Evolutionary conservation across 2,888 invertebrate genomes (phyloP).

Genomic region (Gasteruption jaculator): DNA sequence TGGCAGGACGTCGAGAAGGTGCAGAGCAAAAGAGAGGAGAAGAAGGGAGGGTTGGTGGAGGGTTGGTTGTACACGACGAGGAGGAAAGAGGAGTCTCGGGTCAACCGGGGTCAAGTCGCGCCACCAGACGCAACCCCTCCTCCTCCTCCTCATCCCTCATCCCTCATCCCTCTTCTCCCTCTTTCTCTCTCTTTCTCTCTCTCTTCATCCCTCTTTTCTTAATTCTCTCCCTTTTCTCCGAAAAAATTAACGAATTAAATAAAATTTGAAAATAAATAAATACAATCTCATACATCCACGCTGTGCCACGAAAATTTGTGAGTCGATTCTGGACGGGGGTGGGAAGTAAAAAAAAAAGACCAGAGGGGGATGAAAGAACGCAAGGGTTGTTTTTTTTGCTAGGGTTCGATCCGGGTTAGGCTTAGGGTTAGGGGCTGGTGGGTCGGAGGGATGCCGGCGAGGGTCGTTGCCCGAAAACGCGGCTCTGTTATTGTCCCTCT

Average conservation of each 20-base stretch:
- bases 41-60: constrained; percentile 28
- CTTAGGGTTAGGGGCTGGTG: constrained; percentile 22
- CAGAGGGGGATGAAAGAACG: no score
- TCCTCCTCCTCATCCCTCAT: constrained; percentile 26
- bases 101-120: constrained; percentile 52
- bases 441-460: constrained; percentile 46
- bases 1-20: constrained; percentile 18
- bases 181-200: constrained; percentile 20
- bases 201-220: constrained; percentile 20
- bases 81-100: constrained; percentile 43
- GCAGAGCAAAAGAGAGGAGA: constrained; percentile 20
- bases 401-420: no score
- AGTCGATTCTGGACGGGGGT: no score
- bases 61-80: constrained; percentile 21
- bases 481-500: constrained; percentile 47
- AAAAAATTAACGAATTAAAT: not conserved
- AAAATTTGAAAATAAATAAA: no score
- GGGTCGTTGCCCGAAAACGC: constrained; percentile 52
- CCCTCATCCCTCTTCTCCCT: constrained; percentile 26
- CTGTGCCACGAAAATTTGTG: no score
- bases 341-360: no score
- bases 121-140: constrained; percentile 49
- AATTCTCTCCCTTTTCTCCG: constrained; percentile 13
- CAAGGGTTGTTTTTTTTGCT: no score
- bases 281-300: no score